Evolutionary conservation across 1,140 invertebrate genomes (phyloP), one percentile per base, ranked within the genome.

Genomic region (Magallana angulata): DNA sequence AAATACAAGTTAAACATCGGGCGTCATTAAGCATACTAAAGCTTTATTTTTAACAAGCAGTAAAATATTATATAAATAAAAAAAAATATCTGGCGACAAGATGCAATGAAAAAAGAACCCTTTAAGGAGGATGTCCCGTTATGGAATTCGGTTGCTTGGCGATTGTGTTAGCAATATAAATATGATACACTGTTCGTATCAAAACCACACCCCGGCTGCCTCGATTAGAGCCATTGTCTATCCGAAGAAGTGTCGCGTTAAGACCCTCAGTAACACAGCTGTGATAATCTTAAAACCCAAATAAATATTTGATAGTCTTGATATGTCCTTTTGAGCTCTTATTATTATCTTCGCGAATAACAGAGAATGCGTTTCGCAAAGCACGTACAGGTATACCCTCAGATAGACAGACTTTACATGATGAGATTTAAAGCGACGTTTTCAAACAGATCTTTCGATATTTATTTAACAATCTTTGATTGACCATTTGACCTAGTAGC

Each of bases 141-240:
- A 48, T 48, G 36, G 68, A 76, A 76, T 76, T 76, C 24, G 68
- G 68, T 76, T 76, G 68, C 68, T 76, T 76, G 68, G 64, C 7
- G 64, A 71, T 48, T 48, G 36, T 62, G 60, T 76, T 76, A 36
- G 36, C 68, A 36, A 18, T 76, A 76, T 30, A 30, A 76, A 76
- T 76, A 76, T 30, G 68, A 76, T 30, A 76, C 24, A 18, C 68
- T 24, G 5, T 4, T 16, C 36, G 24, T 76, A 76, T 30, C 14
- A 12, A 12, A 12, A 76, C 68, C 68, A 76, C 68, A 30, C 68
- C 68, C 68, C 68, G 18, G 24, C 24, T 76, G 68, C 3, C 4
- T 30, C 12, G 68, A 76, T 76, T 76, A 76, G 36, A 76, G 24
- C 24, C 14, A 48, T 76, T 76, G 68, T 76, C 68, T 76, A 12